Evolutionary conservation across 2,797 vertebrate species (phyloP).

Genomic region (Arctocebus calabarensis): DNA sequence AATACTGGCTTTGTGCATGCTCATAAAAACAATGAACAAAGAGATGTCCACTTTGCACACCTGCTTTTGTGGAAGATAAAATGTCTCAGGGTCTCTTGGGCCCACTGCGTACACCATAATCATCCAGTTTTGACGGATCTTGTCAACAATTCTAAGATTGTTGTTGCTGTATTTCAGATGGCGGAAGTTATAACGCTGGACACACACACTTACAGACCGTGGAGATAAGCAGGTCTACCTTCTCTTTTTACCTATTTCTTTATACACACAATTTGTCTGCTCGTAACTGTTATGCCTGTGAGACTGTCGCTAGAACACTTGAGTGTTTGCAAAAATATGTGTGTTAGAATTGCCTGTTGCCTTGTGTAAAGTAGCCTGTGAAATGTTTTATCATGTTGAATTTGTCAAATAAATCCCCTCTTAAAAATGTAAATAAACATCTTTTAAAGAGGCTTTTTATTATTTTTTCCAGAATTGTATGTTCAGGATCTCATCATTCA

Average conservation of each 20-base stretch:
- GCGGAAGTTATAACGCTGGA: too few species aligned
- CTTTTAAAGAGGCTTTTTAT: background rate
- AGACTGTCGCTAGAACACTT: background rate
- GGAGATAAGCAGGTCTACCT: background rate
- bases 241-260: background rate
- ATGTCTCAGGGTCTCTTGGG: background rate
- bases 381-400: background rate
- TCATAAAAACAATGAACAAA: fast-evolving
- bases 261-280: background rate
- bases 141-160: background rate
- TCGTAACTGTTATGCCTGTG: background rate
- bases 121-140: background rate
- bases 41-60: background rate
- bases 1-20: background rate
- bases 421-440: background rate
- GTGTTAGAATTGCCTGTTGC: background rate
- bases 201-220: background rate
- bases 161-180: background rate
- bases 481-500: background rate
- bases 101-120: background rate
- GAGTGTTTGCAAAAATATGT: background rate
- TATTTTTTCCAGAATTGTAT: background rate
- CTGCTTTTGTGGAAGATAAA: background rate
- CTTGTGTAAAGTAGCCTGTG: background rate
- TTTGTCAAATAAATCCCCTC: background rate